Percentiles rank a stretch among this genome's conserved stretches.
These are phyloP conservation scores for Aythya baeri DNA, from an alignment of 2,113 vertebrate genomes.

Conservation along the genomic window DNA sequence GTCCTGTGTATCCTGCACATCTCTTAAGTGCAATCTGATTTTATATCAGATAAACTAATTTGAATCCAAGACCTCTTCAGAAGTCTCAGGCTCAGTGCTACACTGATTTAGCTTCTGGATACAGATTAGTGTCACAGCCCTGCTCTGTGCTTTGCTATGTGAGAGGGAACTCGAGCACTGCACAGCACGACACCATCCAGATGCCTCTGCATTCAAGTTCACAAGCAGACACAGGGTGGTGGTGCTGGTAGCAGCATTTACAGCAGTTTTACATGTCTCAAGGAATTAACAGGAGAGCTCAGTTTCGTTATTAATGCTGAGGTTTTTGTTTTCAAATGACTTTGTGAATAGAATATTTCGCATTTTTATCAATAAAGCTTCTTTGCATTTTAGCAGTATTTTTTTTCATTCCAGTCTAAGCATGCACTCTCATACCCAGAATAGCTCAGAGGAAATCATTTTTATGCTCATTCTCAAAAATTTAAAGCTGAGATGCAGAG, in stretches of 20 bases:
- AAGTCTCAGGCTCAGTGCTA: neutral
- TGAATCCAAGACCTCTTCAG: neutral
- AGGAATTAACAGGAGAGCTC: neutral
- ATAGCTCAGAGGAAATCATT: neutral
- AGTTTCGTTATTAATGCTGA: neutral
- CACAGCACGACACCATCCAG: neutral
- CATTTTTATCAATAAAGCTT: neutral
- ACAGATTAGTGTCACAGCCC: neutral
- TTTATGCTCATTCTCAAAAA: neutral
- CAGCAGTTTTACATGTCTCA: neutral
- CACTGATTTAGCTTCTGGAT: neutral
- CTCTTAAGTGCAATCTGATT: neutral
- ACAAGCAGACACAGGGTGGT: neutral
- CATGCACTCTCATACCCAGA: neutral
- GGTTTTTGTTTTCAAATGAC: neutral
- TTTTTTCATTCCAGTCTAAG: neutral
- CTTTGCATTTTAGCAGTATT: neutral
- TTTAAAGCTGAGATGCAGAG: neutral
- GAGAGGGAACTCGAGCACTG: neutral
- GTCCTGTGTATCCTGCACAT: fast-evolving
- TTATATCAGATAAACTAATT: neutral
- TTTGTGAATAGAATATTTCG: neutral
- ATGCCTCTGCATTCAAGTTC: neutral
- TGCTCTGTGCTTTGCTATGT: neutral
- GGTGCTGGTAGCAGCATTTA: neutral